A percentile compares a stretch with the other conserved stretches of the same genome.
Conservation (phyloP, 2,888 invertebrate species). For the Exephanes ischioxanthus region DNA sequence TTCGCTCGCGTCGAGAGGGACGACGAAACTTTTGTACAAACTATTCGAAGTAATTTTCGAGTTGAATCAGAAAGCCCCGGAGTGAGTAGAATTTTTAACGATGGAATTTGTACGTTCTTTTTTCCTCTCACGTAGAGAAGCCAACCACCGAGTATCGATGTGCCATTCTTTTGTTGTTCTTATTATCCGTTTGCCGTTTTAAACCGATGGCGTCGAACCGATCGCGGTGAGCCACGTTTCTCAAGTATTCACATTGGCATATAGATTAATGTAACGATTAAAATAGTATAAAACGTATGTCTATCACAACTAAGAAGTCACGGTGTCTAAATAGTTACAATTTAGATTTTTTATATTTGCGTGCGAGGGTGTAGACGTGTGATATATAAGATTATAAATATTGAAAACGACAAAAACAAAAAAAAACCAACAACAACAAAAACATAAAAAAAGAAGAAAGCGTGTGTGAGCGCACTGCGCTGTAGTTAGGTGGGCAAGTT, state of each 20-base stretch:
- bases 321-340: slow-evolving; percentile 82
- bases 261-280: slow-evolving; percentile 59
- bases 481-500: slow-evolving; percentile 82
- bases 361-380: slow-evolving; percentile 77
- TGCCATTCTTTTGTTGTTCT: slow-evolving; percentile 44
- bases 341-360: slow-evolving; percentile 84
- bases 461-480: slow-evolving; percentile 77
- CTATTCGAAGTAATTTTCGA: slow-evolving; percentile 18
- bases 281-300: slow-evolving; percentile 75
- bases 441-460: slow-evolving; percentile 58
- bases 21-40: slow-evolving; percentile 12
- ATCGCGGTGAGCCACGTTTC: slow-evolving; percentile 49
- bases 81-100: slow-evolving; percentile 29
- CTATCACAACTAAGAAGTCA: slow-evolving; percentile 81
- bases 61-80: neutral
- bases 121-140: slow-evolving; percentile 26
- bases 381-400: slow-evolving; percentile 71
- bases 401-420: slow-evolving; percentile 44
- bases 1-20: neutral
- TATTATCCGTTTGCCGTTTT: slow-evolving; percentile 7
- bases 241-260: slow-evolving; percentile 66
- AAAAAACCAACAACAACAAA: slow-evolving; percentile 46
- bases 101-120: slow-evolving; percentile 44
- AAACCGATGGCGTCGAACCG: slow-evolving; percentile 18
- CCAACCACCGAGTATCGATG: slow-evolving; percentile 49